phyloP scores from a whole-genome alignment of 2,797 vertebrate genomes.

The Poliocrania exsul region DNA sequence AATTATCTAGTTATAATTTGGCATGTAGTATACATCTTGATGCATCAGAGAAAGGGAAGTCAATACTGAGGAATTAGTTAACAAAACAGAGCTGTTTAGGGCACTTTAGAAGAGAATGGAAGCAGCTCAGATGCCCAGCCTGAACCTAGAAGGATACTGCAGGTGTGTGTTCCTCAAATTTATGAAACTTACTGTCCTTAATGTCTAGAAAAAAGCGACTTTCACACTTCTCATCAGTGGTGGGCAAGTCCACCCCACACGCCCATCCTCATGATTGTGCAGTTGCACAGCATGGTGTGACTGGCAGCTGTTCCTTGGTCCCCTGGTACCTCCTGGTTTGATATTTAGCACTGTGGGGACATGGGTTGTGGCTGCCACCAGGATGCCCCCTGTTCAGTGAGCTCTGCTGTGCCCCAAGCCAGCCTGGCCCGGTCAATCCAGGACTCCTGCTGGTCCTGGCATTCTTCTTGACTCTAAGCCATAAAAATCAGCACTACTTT shows the following conservation, averaged over 20 bases:
- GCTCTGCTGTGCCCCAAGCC: neutral
- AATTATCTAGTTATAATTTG: neutral
- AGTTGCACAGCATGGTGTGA: fast-evolving
- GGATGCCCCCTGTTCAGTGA: neutral
- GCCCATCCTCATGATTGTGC: fast-evolving
- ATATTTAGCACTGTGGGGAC: neutral
- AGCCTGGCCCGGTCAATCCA: neutral
- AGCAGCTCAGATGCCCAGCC: neutral
- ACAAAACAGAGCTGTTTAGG: neutral
- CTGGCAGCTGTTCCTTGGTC: neutral
- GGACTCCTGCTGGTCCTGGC: neutral
- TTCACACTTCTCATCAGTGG: fast-evolving
- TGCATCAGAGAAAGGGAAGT: neutral
- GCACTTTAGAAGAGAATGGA: neutral
- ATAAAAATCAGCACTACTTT: neutral
- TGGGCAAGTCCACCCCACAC: neutral
- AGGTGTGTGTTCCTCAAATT: neutral
- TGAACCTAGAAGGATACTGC: neutral
- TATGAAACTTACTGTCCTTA: neutral
- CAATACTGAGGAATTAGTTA: neutral
- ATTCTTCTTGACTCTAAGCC: neutral
- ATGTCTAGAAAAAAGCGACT: neutral
- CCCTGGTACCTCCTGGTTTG: neutral
- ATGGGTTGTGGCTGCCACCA: fast-evolving
- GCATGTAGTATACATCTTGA: neutral